A percentile compares a stretch with the other conserved stretches of the same genome.
Conservation (phyloP, 1,140 invertebrate species). For the Rhyacophila brunnea region DNA sequence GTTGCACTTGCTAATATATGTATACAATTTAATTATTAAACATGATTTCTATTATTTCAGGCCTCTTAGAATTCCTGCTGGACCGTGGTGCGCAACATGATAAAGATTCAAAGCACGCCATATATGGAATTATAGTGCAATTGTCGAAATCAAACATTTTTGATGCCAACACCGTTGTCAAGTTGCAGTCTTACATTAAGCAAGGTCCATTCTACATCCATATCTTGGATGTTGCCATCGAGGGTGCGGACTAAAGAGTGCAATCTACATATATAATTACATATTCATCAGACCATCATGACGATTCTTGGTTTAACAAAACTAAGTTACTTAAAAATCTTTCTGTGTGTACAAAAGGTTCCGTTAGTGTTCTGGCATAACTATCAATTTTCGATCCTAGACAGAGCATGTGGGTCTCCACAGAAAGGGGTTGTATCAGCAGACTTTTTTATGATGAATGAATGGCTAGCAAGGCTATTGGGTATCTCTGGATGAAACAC, state of each 20-base stretch:
- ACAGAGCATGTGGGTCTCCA: too few species aligned
- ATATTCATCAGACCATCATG: too few species aligned
- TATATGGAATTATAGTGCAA: conserved; percentile 69
- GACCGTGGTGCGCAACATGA: conserved; percentile 66
- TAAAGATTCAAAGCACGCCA: conserved; percentile 71
- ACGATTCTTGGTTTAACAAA: too few species aligned
- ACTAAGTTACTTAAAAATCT: too few species aligned
- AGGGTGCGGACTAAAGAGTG: conserved; percentile 50
- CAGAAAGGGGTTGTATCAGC: too few species aligned
- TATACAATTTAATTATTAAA: not conserved
- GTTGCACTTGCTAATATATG: not conserved
- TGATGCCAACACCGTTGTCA: conserved; percentile 58
- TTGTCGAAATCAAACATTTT: conserved; percentile 67
- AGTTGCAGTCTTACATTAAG: conserved; percentile 64
- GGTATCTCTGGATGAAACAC: too few species aligned
- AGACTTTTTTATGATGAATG: too few species aligned
- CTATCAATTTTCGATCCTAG: too few species aligned
- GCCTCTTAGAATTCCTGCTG: conserved; percentile 73
- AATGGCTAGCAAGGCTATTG: too few species aligned
- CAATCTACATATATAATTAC: too few species aligned
- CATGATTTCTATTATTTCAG: conserved; percentile 42
- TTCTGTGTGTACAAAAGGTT: too few species aligned
- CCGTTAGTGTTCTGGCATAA: too few species aligned
- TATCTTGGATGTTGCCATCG: conserved; percentile 68
- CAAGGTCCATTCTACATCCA: conserved; percentile 73